These are phyloP conservation scores for Perca flavescens DNA, from an alignment of 2,113 vertebrate species.

Conservation along the genomic window DNA sequence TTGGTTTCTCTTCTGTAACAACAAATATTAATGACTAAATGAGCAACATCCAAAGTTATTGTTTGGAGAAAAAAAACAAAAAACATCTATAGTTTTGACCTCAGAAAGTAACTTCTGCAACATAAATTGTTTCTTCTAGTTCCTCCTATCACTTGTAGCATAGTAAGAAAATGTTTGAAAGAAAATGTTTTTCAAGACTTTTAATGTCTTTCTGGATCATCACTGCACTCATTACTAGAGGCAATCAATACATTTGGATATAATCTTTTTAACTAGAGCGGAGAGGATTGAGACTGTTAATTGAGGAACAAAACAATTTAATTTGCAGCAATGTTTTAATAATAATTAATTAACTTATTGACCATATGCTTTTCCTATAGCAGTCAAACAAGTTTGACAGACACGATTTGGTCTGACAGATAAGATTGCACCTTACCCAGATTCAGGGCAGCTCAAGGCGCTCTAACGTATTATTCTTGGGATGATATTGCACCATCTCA, in stretches of 20 bases:
- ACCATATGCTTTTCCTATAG: neutral
- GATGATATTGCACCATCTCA: conserved; percentile 65
- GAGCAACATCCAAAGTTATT: neutral
- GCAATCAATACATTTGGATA: neutral
- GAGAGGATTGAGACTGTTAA: neutral
- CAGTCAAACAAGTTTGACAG: conserved; percentile 11
- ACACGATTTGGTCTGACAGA: conserved; percentile 54
- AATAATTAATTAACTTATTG: neutral
- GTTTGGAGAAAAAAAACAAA: neutral
- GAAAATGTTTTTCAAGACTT: neutral
- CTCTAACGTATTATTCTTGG: conserved; percentile 50
- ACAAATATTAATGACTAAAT: neutral
- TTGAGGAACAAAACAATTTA: accelerated
- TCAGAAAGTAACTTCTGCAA: too few species aligned
- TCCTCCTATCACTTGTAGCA: too few species aligned
- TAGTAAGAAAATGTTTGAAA: neutral
- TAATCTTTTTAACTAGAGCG: neutral
- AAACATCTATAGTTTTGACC: too few species aligned
- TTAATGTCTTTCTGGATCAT: neutral
- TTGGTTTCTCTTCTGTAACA: too few species aligned
- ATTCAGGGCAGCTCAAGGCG: conserved; percentile 58
- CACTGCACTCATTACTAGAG: neutral
- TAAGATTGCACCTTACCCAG: conserved; percentile 46
- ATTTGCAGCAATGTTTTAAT: neutral
- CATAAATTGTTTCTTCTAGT: neutral